Conservation (phyloP, 23 tunicate species). For the Phallusia fumigata region DNA sequence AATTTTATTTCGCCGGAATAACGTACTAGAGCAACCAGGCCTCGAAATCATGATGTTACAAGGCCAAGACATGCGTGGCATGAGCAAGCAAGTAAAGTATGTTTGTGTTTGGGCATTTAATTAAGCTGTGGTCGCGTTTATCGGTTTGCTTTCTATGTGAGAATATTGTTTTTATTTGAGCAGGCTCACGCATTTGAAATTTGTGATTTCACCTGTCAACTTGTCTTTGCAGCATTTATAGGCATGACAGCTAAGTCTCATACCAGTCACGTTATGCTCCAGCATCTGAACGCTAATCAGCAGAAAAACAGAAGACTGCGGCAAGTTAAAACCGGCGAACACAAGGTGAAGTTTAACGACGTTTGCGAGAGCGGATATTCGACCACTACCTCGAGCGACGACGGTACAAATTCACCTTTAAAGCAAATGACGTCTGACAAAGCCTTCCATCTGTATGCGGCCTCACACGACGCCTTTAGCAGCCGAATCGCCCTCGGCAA, state of each 20-base stretch:
- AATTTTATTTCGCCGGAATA: neutral
- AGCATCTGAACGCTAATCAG: constrained; percentile 7
- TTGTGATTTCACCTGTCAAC: neutral
- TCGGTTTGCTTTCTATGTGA: too few relatives aligned
- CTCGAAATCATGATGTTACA: neutral
- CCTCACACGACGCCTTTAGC: neutral
- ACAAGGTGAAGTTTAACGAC: constrained; percentile 49
- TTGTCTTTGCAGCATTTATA: neutral
- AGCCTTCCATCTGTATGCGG: constrained; percentile 3
- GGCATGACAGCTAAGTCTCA: constrained; percentile 8
- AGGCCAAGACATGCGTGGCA: neutral
- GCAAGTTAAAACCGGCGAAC: constrained; percentile 6
- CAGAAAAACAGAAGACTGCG: constrained; percentile 15
- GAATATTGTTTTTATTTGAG: too few relatives aligned
- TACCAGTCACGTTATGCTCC: constrained; percentile 1
- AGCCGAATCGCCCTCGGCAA: neutral
- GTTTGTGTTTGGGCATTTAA: neutral
- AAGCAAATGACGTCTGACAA: constrained; percentile 10
- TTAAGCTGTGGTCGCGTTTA: neutral
- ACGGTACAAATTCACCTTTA: constrained; percentile 30
- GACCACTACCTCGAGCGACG: constrained; percentile 82
- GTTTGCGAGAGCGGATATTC: constrained; percentile 92
- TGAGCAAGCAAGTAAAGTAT: neutral
- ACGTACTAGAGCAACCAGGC: too few relatives aligned
- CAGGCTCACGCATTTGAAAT: too few relatives aligned